These are phyloP conservation scores for Willowsia nigromaculata DNA, from an alignment of 2,888 invertebrate genomes.

Conservation along the genomic window DNA sequence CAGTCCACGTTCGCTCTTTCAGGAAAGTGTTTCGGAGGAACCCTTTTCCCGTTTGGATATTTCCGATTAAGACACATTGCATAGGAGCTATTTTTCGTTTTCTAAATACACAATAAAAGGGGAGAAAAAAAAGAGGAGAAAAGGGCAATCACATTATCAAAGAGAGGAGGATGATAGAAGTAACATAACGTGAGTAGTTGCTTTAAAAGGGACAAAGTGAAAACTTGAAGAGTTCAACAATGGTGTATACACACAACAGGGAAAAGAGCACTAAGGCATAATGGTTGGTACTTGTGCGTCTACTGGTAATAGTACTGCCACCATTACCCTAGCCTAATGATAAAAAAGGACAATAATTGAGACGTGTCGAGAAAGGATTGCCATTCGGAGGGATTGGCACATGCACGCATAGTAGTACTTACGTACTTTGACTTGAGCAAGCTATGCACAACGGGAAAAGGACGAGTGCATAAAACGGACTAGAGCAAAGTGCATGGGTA, in stretches of 20 bases:
- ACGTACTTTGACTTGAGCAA: not conserved
- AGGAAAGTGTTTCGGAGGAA: conserved; percentile 61
- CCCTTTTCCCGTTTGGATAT: conserved; percentile 64
- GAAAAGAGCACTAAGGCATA: not conserved
- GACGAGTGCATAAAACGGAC: not conserved
- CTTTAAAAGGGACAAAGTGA: conserved; percentile 29
- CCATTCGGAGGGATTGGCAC: conserved; percentile 14
- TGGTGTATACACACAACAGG: not conserved
- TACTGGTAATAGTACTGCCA: conserved; percentile 21
- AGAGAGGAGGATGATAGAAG: conserved; percentile 17
- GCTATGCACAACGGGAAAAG: not conserved
- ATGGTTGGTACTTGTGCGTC: conserved; percentile 29
- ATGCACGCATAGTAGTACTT: not conserved
- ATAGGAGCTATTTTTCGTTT: conserved; percentile 9
- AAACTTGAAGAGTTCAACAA: conserved; percentile 18
- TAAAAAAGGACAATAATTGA: conserved; percentile 63
- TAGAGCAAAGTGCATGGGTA: not conserved
- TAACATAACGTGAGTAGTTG: not conserved
- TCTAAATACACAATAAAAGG: conserved; percentile 4
- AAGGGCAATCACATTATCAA: conserved; percentile 50
- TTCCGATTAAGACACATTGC: conserved; percentile 58
- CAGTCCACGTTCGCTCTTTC: conserved; percentile 72
- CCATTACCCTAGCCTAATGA: conserved; percentile 40
- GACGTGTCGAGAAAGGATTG: conserved; percentile 56
- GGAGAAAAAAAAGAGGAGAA: conserved; percentile 3